Evolutionary conservation across 2,888 invertebrate genomes (phyloP), one percentile per base, ranked within the genome.

Genomic region (Frankliniella fusca): DNA sequence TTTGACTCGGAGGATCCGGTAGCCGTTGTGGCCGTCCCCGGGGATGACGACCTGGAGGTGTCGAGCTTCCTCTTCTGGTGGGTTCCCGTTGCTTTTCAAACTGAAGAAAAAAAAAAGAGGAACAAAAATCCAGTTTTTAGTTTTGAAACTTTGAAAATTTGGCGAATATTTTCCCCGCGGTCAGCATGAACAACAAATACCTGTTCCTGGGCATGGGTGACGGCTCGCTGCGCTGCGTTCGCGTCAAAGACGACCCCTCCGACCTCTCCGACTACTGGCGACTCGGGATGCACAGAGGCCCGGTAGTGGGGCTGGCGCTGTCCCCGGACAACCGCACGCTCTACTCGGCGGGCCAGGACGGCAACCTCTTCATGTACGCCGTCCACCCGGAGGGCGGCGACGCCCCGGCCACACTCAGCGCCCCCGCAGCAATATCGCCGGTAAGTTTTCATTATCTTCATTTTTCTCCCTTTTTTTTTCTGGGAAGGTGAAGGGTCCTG

Each of bases 321-420:
- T 23, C 70, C 70, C 23, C 70, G 23, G 70, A 76, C 70, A 12
- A 12, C 23, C 70, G 70, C 27, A 76, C 70, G 70, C 12, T 76
- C 23, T 76, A 11, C 70, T 23, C 70, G 70, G 23, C 27, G 11
- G 70, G 70, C 23, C 23, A 23, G 23, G 70, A 76, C 70, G 70
- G 70, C 70, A 76, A 76, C 70, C 23, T 76, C 27, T 76, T 76
- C 70, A 76, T 76, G 70, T 76, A 23, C 70, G 70, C 70, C 70
- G 70, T 76, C 27, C 27, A 76, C 70, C 70, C 70, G 70, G 70
- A 76, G 23, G 70, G 70, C 70, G 70, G 70, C 23, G 70, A 11
- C 70, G 11, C 70, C 70, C 23, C 70, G 27, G 70, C 27, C 70
- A 5, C 11, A 10, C 70, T 76, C 23, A 10, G 10, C 70, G 27